These are phyloP conservation scores for Macropis europaea DNA, from an alignment of 2,888 invertebrate species.

Conservation along the genomic window DNA sequence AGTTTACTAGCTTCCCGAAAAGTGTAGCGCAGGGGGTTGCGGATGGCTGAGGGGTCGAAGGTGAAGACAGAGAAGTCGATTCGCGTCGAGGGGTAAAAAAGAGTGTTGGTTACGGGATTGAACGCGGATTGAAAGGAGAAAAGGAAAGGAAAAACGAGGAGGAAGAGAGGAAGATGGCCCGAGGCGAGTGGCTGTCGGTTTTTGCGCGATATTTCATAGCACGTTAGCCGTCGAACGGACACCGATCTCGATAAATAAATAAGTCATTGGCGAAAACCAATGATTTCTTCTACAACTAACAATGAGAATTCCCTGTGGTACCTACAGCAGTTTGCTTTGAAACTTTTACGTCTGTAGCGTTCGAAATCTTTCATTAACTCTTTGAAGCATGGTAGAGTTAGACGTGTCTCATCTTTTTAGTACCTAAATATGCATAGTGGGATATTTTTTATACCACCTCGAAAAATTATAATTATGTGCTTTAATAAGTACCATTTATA, in stretches of 20 bases:
- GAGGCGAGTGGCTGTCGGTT: neutral
- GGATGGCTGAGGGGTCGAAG: neutral
- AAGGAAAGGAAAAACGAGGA: neutral
- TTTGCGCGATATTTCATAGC: constrained; percentile 1
- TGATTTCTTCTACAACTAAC: too few relatives aligned
- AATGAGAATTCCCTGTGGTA: too few relatives aligned
- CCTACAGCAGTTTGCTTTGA: too few relatives aligned
- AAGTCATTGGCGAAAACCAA: neutral
- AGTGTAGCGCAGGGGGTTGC: neutral
- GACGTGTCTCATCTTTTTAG: too few relatives aligned
- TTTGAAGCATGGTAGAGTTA: too few relatives aligned
- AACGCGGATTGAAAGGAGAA: neutral
- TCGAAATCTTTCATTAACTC: neutral
- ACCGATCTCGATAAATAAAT: constrained; percentile 15
- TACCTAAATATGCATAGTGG: too few relatives aligned
- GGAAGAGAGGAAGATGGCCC: neutral
- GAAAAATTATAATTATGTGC: too few relatives aligned
- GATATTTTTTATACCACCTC: too few relatives aligned
- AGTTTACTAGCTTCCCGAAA: neutral
- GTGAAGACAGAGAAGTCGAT: constrained; percentile 1
- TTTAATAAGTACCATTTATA: too few relatives aligned
- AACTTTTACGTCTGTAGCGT: too few relatives aligned
- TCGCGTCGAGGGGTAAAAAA: neutral
- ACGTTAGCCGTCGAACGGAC: neutral
- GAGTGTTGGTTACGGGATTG: neutral